Evolutionary conservation across 2,113 vertebrate genomes (phyloP).

Genomic region (Ascaphus truei): DNA sequence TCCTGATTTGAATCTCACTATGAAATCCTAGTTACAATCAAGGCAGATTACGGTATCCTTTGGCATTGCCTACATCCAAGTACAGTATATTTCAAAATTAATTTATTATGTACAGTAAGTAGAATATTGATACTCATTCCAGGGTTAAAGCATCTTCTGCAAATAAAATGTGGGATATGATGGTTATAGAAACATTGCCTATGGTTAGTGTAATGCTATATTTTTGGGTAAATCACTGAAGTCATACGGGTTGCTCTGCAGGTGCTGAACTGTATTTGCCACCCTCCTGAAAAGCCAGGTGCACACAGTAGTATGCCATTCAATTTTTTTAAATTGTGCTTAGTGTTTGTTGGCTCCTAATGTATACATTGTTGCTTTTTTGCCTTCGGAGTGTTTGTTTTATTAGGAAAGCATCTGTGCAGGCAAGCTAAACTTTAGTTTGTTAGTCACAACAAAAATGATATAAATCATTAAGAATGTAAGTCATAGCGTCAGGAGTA

Average conservation of each 20-base stretch:
- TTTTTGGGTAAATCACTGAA: slow-evolving; percentile 15
- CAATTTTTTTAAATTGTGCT: slow-evolving; percentile 7
- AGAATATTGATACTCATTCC: too few species aligned
- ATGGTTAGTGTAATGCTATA: slow-evolving; percentile 13
- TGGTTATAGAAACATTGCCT: slow-evolving; percentile 9
- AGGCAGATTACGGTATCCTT: too few species aligned
- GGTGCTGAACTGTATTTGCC: slow-evolving; percentile 11
- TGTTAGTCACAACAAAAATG: neutral
- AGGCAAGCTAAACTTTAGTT: slow-evolving; percentile 5
- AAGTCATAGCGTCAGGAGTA: neutral
- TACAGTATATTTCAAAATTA: too few species aligned
- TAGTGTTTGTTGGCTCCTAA: slow-evolving; percentile 12
- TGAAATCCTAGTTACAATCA: too few species aligned
- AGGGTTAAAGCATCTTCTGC: too few species aligned
- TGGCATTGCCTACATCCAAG: too few species aligned
- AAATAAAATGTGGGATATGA: neutral
- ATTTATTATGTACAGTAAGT: too few species aligned
- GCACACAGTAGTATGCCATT: slow-evolving; percentile 18
- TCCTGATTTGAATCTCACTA: too few species aligned
- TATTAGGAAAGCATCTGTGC: neutral
- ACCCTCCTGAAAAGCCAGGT: slow-evolving; percentile 24
- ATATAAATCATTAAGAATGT: neutral
- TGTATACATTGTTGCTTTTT: slow-evolving; percentile 1
- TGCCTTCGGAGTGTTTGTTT: too few species aligned
- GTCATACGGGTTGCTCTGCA: slow-evolving; percentile 1